These are phyloP conservation scores for Temnothorax rugatulus DNA, from an alignment of 2,888 invertebrate species.

Conservation along the genomic window DNA sequence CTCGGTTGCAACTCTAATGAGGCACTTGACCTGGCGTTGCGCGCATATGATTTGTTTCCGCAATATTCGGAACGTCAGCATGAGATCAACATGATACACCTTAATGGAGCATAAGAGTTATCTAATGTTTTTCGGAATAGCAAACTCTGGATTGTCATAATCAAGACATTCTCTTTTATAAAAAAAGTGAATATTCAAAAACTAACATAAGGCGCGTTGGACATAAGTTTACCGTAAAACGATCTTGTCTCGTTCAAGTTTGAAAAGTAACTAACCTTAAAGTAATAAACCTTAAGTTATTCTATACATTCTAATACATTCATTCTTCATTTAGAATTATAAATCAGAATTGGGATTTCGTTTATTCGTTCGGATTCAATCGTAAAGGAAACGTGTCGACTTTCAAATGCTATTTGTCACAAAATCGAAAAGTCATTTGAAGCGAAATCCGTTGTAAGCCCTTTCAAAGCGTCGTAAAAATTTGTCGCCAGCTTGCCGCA, in stretches of 20 bases:
- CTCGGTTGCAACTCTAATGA: constrained; percentile 59
- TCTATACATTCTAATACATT: constrained; percentile 23
- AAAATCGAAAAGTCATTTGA: constrained; percentile 11
- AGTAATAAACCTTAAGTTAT: background rate
- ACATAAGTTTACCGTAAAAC: background rate
- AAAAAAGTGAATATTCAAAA: constrained; percentile 5
- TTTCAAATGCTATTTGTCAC: background rate
- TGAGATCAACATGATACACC: constrained; percentile 5
- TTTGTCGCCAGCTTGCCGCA: constrained; percentile 35
- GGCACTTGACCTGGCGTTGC: constrained; percentile 21
- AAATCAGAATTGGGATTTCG: background rate
- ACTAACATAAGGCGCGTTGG: background rate
- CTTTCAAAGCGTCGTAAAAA: constrained; percentile 26
- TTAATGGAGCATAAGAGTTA: constrained; percentile 17
- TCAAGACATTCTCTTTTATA: constrained; percentile 19
- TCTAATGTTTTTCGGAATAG: constrained; percentile 13
- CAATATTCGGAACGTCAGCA: constrained; percentile 55
- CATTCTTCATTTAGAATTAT: background rate
- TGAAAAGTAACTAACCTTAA: background rate
- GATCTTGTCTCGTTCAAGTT: constrained; percentile 7
- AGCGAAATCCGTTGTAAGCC: constrained; percentile 8
- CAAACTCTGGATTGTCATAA: background rate
- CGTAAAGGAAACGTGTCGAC: background rate
- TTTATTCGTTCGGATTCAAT: background rate
- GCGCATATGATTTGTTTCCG: constrained; percentile 47